Conservation (phyloP, 2,797 vertebrate genomes). For the Alcedo atthis region DNA sequence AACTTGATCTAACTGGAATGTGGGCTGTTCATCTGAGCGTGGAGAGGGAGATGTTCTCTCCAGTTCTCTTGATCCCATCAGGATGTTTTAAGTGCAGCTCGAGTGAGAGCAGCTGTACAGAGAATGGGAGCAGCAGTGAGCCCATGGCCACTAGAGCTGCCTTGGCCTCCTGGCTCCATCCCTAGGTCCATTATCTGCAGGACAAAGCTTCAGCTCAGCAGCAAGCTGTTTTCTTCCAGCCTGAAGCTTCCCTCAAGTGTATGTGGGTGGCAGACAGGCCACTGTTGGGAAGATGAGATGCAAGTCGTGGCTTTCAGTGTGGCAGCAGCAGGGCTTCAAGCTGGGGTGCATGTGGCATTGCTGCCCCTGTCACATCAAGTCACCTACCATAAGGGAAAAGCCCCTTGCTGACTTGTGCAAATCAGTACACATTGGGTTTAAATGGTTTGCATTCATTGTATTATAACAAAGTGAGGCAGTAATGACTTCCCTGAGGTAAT, state of each 20-base stretch:
- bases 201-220: background rate
- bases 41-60: background rate
- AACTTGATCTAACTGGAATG: background rate
- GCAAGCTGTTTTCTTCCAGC: background rate
- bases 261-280: background rate
- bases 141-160: background rate
- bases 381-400: background rate
- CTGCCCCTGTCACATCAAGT: background rate
- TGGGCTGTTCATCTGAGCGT: background rate
- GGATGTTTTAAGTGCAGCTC: background rate
- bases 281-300: background rate
- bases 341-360: background rate
- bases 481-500: constrained; percentile 53
- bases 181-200: background rate
- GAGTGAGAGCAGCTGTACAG: background rate
- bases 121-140: background rate
- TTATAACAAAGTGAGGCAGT: constrained; percentile 24
- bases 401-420: background rate
- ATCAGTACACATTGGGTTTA: background rate
- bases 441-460: background rate
- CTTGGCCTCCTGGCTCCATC: background rate
- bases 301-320: fast-evolving
- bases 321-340: background rate
- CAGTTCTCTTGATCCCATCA: background rate
- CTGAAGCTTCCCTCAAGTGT: background rate